Base-by-base conservation (phyloP, 2,797 vertebrate genomes). In the Phalanger gymnotis region DNA sequence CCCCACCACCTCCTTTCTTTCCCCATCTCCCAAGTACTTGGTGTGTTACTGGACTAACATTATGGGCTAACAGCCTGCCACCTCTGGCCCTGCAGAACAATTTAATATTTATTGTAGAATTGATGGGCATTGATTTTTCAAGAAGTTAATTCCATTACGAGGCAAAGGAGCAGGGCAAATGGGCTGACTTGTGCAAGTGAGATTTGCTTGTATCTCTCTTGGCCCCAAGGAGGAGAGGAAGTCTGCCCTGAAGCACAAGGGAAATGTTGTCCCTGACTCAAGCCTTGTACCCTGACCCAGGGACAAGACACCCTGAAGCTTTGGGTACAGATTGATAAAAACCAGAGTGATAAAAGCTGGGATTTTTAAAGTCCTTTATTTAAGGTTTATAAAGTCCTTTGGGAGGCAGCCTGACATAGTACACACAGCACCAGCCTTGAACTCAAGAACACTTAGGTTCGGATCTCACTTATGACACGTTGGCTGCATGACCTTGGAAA, bases 141-240 rank as follows among this genome's bases (percentile, higher is more conserved):
- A 95, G 94, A 96, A 95, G 96, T 96, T 93, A 96, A 95, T 97
- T 95, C 93, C 0, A 13, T 53, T 34, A 91, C 1, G 54, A 90
- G 95, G 52, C 53, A 93, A 73, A 16, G 54, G 93, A 92, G 92
- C 61, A 11, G 0, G 66, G 92, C 30, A 73, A 93, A 91, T 25
- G 73, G 90, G 90, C 91, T 0, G 4, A 25, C 93, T 47, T 94
- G 66, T 91, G 92, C 93, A 92, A 94, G 89, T 40, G 34, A 40
- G 54, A 55, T 47, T 89, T 90, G 14, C 89, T 58, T 66, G 93
- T 57, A 51, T 7, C 47, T 87, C 73, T 55, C 93, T 7, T 93
- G 92, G 95, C 56, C 93, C 57, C 92, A 12, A 13, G 47, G 90
- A 47, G 52, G 0, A 0, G 47, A 93, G 27, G n/a, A 47, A 56